Base-by-base conservation (phyloP, 1,140 invertebrate genomes). In the Cardiocondyla obscurior region DNA sequence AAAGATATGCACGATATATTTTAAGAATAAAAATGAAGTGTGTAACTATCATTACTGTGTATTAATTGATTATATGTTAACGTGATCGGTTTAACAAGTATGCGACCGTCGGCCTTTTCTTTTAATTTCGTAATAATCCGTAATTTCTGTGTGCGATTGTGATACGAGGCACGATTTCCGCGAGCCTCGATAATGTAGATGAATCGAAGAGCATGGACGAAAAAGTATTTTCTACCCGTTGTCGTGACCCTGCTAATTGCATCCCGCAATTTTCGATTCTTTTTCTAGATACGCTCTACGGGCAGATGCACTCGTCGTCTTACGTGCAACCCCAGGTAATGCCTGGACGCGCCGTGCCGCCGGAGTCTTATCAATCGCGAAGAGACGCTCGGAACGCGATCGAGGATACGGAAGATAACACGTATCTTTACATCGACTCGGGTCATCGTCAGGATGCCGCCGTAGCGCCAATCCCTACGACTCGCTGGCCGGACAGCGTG, bases 221-320 rank as follows among this genome's bases (percentile, higher is more conserved):
- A 64, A 83, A 44, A 83, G 53, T 85, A 62, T 85, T 85, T 28
- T 85, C 44, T 67, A 72, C 82, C 60, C 76, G 46, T 73, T 85
- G 67, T 85, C 51, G 85, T 73, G 73, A 64, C 46, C 44, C 57
- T 14, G 49, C 19, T 53, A 87, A 85, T 53, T 62, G 8, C 16
- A 55, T 46, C 33, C 51, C 77, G 73, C 69, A 67, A 81, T 85
- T 62, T 62, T 72, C 81, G 64, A 86, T 89, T 86, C 5, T 88
- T 85, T 88, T 88, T 88, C 87, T 86, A 89, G 87, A 89, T 88
- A 10, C 84, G 46, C 64, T 86, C 51, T 88, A 86, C 64, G 81
- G 74, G 7, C 86, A 69, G 58, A 49, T 88, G 10, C 81, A 82
- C 44, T 39, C 85, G 14, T 53, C 86, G 19, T 81, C 86, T 19